Evolutionary conservation across 1,140 invertebrate species (phyloP), one percentile per base, ranked within the genome.

Genomic region (Brachionus rotundiformis): DNA sequence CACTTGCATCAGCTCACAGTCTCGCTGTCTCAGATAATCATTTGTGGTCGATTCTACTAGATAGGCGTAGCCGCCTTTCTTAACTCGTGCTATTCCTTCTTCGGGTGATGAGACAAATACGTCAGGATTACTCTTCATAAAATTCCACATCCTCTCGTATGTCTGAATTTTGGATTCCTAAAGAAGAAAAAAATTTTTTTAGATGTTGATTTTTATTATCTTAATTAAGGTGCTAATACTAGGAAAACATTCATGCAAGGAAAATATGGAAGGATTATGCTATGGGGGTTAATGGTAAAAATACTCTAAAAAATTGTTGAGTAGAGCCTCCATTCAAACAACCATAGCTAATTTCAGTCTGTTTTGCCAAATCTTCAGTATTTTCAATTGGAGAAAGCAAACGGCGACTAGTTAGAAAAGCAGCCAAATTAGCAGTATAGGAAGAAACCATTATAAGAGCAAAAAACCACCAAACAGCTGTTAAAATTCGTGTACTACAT

Each of bases 381-480:
- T 82, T 47, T 87, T 95, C 93, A 82, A 98, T 97, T 5, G 95
- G 94, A 0, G 94, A 94, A 87, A 96, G 94, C 93, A 98, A 94
- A 83, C 95, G 90, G 87, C 97, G 95, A 4, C 98, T 95, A 0
- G 96, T 87, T 5, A 96, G 91, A 88, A 98, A 98, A 11, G 96
- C 96, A 1, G 96, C 95, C 82, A 98, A 90, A 88, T 99, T 99
- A 59, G 96, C 96, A 19, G 96, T 98, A 88, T 98, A 99, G n/a
- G 95, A 98, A 44, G 95, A 98, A 82, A 98, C 96, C 81, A 99
- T 91, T 85, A 99, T 98, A 23, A 99, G 90, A 0, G 96, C 98
- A 88, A 99, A 99, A 89, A 99, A 98, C 96, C 96, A 99, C 96
- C 96, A 99, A 0, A 96, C 94, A 71, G 94, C 94, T 2, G 95